Percentiles rank a stretch among this genome's conserved stretches.
phyloP scores from a whole-genome alignment of 2,888 invertebrate genomes.

The Lasiommata megera region DNA sequence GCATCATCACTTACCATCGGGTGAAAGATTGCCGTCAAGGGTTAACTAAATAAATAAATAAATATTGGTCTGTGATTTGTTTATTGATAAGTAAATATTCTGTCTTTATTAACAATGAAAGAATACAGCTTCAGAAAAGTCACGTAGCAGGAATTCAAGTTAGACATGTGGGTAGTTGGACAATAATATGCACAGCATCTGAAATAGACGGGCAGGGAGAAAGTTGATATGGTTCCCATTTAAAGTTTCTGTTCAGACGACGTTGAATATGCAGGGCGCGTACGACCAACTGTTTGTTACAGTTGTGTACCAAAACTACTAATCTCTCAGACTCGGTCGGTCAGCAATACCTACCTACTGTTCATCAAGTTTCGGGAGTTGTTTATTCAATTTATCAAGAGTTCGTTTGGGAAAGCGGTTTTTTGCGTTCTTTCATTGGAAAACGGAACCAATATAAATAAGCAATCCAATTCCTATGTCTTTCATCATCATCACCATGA shows the following conservation, averaged over 20 bases:
- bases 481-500: too few species aligned
- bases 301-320: slow-evolving; percentile 19
- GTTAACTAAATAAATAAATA: too few species aligned
- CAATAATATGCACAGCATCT: not conserved
- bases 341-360: not conserved
- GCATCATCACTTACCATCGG: too few species aligned
- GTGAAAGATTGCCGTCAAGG: too few species aligned
- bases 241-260: slow-evolving; percentile 24
- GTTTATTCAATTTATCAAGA: not conserved
- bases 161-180: not conserved
- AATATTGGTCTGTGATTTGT: too few species aligned
- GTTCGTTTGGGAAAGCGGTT: not conserved
- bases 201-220: slow-evolving; percentile 1
- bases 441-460: too few species aligned
- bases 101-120: too few species aligned
- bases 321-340: slow-evolving; percentile 18
- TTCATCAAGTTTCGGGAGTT: not conserved
- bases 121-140: too few species aligned
- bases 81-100: too few species aligned
- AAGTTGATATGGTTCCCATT: slow-evolving; percentile 27
- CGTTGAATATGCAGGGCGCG: slow-evolving; percentile 27
- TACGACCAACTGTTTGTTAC: slow-evolving; percentile 19
- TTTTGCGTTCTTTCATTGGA: too few species aligned
- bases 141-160: not conserved
- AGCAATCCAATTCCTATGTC: too few species aligned